Evolutionary conservation across 2,113 vertebrate genomes (phyloP).

Genomic region (Pipra filicauda): DNA sequence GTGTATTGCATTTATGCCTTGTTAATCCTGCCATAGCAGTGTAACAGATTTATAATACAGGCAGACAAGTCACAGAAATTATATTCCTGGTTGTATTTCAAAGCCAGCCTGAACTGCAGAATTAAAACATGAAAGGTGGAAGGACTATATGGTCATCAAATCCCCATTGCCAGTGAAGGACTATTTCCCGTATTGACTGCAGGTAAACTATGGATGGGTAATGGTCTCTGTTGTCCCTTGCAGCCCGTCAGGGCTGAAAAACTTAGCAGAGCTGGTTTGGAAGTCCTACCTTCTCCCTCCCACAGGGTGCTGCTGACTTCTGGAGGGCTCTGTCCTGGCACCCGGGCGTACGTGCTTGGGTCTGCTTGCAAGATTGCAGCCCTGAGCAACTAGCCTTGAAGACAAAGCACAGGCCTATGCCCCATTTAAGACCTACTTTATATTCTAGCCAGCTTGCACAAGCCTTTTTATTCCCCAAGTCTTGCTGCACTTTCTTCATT

Average conservation of each 20-base stretch:
- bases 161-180: not conserved
- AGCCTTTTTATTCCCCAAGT: not conserved
- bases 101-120: not conserved
- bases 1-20: not conserved
- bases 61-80: not conserved
- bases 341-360: not conserved
- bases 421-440: conserved; percentile 53
- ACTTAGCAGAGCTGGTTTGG: not conserved
- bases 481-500: conserved; percentile 4
- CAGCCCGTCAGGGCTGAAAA: not conserved
- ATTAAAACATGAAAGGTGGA: not conserved
- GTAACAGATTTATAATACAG: not conserved
- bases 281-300: not conserved
- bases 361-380: not conserved
- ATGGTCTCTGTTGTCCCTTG: not conserved
- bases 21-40: not conserved
- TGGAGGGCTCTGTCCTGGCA: not conserved
- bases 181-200: not conserved
- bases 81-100: conserved; percentile 5
- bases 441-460: conserved; percentile 24
- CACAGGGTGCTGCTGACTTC: not conserved
- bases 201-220: not conserved
- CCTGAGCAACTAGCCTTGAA: not conserved
- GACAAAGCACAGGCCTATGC: conserved; percentile 25
- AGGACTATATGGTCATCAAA: not conserved